phyloP scores from a whole-genome alignment of 2,797 vertebrate genomes.

The Lagorchestes hirsutus region DNA sequence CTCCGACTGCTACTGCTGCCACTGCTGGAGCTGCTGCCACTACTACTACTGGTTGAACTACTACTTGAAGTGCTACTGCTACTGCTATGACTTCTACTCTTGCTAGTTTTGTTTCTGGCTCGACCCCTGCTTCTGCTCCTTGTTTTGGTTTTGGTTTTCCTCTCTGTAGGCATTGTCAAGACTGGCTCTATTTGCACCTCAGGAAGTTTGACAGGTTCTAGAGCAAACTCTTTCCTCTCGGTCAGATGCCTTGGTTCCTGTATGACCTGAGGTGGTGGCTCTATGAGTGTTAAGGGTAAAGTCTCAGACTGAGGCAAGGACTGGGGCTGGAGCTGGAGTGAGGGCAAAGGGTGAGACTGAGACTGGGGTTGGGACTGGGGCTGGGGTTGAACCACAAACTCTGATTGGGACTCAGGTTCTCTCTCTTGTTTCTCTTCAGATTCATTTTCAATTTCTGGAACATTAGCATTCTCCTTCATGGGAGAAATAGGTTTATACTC shows the following conservation, averaged over 20 bases:
- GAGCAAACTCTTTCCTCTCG: slow-evolving; percentile 83
- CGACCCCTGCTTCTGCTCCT: slow-evolving; percentile 88
- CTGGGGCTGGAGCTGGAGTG: slow-evolving; percentile 67
- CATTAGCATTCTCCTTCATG: slow-evolving; percentile 82
- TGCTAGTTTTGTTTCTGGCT: slow-evolving; percentile 88
- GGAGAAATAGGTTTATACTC: slow-evolving; percentile 82
- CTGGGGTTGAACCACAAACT: slow-evolving; percentile 77
- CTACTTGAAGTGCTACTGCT: slow-evolving; percentile 92
- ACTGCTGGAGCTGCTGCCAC: slow-evolving; percentile 90
- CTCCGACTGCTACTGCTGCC: slow-evolving; percentile 90
- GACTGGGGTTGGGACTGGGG: slow-evolving; percentile 47
- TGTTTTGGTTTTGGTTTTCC: slow-evolving; percentile 81
- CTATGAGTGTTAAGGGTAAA: slow-evolving; percentile 73
- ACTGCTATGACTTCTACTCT: slow-evolving; percentile 91
- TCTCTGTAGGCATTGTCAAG: slow-evolving; percentile 78
- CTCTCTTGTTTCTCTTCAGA: slow-evolving; percentile 85
- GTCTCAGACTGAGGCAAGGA: slow-evolving; percentile 77
- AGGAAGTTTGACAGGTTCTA: slow-evolving; percentile 81
- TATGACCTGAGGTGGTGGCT: slow-evolving; percentile 80
- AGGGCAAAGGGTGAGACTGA: slow-evolving; percentile 69
- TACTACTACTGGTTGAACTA: slow-evolving; percentile 89
- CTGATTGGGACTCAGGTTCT: slow-evolving; percentile 79
- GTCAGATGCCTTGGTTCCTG: slow-evolving; percentile 83
- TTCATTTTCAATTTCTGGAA: slow-evolving; percentile 82
- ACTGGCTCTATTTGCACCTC: slow-evolving; percentile 81